phyloP scores from a whole-genome alignment of 2,888 invertebrate genomes.

The Panorpa germanica region DNA sequence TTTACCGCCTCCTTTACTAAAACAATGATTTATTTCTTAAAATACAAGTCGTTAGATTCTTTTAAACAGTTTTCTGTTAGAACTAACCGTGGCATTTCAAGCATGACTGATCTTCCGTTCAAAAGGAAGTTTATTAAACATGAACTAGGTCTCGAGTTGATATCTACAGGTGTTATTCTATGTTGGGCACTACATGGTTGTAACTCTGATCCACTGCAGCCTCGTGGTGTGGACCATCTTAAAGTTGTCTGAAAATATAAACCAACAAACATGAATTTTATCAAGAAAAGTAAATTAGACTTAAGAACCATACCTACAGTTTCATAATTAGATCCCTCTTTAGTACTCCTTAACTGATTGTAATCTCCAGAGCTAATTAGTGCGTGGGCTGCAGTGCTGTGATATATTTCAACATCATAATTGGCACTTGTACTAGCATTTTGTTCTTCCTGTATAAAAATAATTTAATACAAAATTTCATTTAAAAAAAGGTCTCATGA shows the following conservation, averaged over 20 bases:
- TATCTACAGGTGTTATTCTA: slow-evolving; percentile 88
- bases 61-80: not conserved
- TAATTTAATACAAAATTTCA: not conserved
- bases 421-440: slow-evolving; percentile 95
- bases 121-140: slow-evolving; percentile 95
- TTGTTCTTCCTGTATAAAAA: slow-evolving; percentile 60
- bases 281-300: slow-evolving; percentile 6
- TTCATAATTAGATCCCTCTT: slow-evolving; percentile 58
- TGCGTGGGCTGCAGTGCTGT: slow-evolving; percentile 69
- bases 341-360: slow-evolving; percentile 34
- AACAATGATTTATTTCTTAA: slow-evolving; percentile 5
- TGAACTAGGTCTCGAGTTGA: slow-evolving; percentile 89
- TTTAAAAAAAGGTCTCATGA: too few species aligned
- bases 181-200: slow-evolving; percentile 72
- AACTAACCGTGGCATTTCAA: slow-evolving; percentile 61
- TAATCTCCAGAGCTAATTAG: slow-evolving; percentile 35
- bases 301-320: slow-evolving; percentile 27
- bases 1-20: slow-evolving; percentile 59
- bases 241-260: slow-evolving; percentile 44
- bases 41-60: not conserved
- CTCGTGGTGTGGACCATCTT: slow-evolving; percentile 95
- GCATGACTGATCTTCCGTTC: slow-evolving; percentile 78
- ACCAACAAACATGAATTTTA: slow-evolving; percentile 3
- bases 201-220: slow-evolving; percentile 58
- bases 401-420: slow-evolving; percentile 96